These are phyloP conservation scores for Pristionchus maxplancki DNA, from an alignment of 2,888 invertebrate genomes.

Conservation along the genomic window DNA sequence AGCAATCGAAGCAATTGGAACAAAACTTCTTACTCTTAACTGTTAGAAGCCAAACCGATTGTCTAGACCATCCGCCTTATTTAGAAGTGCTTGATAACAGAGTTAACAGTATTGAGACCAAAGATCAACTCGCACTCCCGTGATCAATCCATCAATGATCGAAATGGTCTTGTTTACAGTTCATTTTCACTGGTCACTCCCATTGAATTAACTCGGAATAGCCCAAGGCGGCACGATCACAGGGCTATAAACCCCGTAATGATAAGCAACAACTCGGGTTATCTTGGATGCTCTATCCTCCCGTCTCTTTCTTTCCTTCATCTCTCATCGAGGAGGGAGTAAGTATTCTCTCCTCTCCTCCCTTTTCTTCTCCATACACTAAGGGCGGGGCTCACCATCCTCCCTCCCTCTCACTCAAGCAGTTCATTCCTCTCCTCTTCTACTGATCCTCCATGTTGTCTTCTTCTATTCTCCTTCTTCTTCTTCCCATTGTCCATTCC, in stretches of 20 bases:
- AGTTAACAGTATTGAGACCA: not conserved
- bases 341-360: not conserved
- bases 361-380: slow-evolving; percentile 20
- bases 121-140: not conserved
- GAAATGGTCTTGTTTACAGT: slow-evolving; percentile 32
- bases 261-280: slow-evolving; percentile 15
- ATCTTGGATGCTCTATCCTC: not conserved
- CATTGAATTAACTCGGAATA: slow-evolving; percentile 2
- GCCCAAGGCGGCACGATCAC: slow-evolving; percentile 19
- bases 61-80: not conserved
- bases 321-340: not conserved
- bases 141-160: not conserved
- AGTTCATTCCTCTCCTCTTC: slow-evolving; percentile 27
- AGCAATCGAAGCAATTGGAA: slow-evolving; percentile 17
- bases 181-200: not conserved
- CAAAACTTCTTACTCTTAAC: slow-evolving; percentile 25
- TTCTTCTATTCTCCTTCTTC: slow-evolving; percentile 25
- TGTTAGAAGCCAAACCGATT: not conserved
- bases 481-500: slow-evolving; percentile 53
- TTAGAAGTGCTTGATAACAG: not conserved
- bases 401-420: slow-evolving; percentile 46
- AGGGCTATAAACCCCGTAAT: slow-evolving; percentile 30
- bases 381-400: slow-evolving; percentile 37
- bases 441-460: slow-evolving; percentile 29
- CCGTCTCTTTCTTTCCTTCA: not conserved